Evolutionary conservation across 2,797 vertebrate species (phyloP).

Genomic region (Pyrocephalus nanus): DNA sequence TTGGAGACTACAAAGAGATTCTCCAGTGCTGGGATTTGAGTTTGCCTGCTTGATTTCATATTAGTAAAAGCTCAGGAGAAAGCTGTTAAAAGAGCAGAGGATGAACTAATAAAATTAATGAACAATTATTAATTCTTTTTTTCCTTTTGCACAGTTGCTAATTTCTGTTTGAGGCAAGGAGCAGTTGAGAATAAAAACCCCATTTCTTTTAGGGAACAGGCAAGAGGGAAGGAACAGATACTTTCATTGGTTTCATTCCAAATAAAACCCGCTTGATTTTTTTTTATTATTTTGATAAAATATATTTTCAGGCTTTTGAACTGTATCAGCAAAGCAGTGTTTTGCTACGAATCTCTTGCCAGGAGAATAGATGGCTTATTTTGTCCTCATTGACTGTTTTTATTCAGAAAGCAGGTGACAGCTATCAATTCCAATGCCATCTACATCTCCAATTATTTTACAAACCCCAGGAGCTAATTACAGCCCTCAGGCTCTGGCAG

Average conservation of each 20-base stretch:
- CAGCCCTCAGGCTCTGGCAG: constrained; percentile 58
- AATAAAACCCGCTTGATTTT: background rate
- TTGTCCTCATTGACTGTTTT: constrained; percentile 64
- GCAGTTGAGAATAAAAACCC: background rate
- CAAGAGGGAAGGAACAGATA: background rate
- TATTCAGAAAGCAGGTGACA: constrained; percentile 73
- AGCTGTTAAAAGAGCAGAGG: background rate
- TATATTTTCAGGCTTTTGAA: background rate
- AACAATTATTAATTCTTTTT: background rate
- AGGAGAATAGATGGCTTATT: constrained; percentile 34
- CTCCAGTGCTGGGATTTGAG: background rate
- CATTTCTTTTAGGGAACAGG: background rate
- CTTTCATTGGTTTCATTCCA: background rate
- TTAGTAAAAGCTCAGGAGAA: background rate
- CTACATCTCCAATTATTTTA: constrained; percentile 69
- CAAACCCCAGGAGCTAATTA: constrained; percentile 71
- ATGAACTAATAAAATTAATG: background rate
- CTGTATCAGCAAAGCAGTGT: background rate
- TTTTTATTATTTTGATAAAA: background rate
- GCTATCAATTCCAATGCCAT: constrained; percentile 67
- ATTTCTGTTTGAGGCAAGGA: background rate
- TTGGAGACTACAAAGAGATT: background rate
- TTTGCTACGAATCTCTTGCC: constrained; percentile 26
- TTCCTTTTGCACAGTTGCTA: background rate
- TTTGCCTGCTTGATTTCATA: background rate